Conservation (phyloP, 2,888 invertebrate genomes). For the Elgonia sp. region DNA sequence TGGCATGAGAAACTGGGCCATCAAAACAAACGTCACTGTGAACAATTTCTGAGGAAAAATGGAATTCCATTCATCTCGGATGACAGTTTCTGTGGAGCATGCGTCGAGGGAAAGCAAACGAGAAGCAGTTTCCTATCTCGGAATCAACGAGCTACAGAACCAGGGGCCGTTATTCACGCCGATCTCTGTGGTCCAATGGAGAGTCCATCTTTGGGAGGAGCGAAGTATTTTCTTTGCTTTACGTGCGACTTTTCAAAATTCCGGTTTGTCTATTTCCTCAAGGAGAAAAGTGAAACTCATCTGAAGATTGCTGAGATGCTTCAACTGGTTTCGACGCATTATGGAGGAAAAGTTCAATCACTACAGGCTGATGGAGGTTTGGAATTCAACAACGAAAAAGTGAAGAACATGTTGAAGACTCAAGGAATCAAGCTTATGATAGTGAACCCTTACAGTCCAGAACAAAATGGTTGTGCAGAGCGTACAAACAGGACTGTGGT, state of each 20-base stretch:
- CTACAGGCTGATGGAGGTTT: no score
- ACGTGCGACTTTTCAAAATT: no score
- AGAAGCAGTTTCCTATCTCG: conserved; percentile 80
- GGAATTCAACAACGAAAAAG: no score
- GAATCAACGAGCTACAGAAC: conserved; percentile 36
- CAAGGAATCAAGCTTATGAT: no score
- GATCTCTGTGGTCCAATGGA: conserved; percentile 81
- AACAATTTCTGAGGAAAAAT: conserved; percentile 76
- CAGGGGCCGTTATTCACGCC: conserved; percentile 70
- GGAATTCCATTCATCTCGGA: conserved; percentile 79
- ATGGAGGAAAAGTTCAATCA: no score
- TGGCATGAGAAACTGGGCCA: conserved; percentile 82
- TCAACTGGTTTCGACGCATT: no score
- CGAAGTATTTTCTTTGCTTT: conserved; percentile 36
- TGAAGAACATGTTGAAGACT: no score
- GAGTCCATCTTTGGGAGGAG: conserved; percentile 64
- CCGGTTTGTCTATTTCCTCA: no score
- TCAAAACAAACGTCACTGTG: conserved; percentile 82
- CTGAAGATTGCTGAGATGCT: no score
- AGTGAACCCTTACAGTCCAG: no score
- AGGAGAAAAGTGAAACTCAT: no score
- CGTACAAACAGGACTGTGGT: conserved; percentile 65
- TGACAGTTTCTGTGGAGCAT: conserved; percentile 78
- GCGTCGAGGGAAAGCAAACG: conserved; percentile 80
- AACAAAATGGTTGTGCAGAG: conserved; percentile 21